Evolutionary conservation across 2,888 invertebrate genomes (phyloP).

Genomic region (Drosophila heteroneura): DNA sequence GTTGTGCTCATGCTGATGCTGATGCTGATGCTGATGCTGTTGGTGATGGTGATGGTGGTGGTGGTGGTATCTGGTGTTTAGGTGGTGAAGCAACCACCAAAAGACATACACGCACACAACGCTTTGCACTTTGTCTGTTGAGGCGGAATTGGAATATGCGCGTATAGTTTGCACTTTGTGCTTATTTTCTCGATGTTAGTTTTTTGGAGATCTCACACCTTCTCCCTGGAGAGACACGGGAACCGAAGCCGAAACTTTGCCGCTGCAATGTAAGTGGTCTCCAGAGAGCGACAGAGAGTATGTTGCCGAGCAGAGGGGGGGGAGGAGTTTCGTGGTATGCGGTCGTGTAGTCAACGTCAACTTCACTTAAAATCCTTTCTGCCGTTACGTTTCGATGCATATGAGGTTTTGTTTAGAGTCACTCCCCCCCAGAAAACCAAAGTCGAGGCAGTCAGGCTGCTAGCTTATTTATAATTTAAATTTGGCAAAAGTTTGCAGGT

Average conservation of each 20-base stretch:
- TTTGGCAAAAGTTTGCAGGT: slow-evolving; percentile 79
- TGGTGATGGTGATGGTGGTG: slow-evolving; percentile 34
- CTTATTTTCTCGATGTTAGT: slow-evolving; percentile 70
- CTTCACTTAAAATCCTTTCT: slow-evolving; percentile 81
- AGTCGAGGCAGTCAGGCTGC: slow-evolving; percentile 40
- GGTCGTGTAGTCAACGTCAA: slow-evolving; percentile 81
- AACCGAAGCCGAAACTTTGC: slow-evolving; percentile 65
- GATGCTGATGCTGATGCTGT: slow-evolving; percentile 24
- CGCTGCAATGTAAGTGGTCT: slow-evolving; percentile 76
- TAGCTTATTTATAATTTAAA: slow-evolving; percentile 80
- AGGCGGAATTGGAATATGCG: slow-evolving; percentile 74
- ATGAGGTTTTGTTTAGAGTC: slow-evolving; percentile 79
- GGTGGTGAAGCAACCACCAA: slow-evolving; percentile 60
- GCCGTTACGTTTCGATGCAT: slow-evolving; percentile 82
- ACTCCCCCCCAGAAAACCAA: slow-evolving; percentile 6
- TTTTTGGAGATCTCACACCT: slow-evolving; percentile 51
- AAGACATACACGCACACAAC: slow-evolving; percentile 74
- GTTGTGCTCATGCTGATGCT: slow-evolving; percentile 16
- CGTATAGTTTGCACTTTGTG: slow-evolving; percentile 72
- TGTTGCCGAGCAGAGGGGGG: not conserved
- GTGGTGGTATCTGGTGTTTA: slow-evolving; percentile 19
- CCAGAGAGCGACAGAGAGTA: slow-evolving; percentile 29
- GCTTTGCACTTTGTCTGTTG: slow-evolving; percentile 79
- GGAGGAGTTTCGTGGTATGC: slow-evolving; percentile 55
- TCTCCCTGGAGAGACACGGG: slow-evolving; percentile 2